These are phyloP conservation scores for Ibidorhyncha struthersii DNA, from an alignment of 2,113 vertebrate genomes.

Conservation along the genomic window DNA sequence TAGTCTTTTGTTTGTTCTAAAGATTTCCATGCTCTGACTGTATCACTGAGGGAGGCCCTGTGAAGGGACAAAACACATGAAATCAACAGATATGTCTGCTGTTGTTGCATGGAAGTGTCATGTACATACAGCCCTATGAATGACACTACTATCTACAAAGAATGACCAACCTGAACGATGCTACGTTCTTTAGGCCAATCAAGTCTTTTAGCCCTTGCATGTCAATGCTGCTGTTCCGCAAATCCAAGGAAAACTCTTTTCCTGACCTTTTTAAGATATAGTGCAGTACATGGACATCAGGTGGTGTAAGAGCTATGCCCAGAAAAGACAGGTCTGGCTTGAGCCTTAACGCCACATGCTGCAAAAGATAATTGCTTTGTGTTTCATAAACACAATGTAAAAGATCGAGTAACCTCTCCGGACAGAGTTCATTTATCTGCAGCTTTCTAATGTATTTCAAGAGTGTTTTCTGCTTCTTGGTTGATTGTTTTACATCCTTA, in stretches of 20 bases:
- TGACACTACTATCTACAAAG: not conserved
- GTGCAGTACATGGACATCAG: conserved; percentile 79
- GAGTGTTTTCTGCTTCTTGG: conserved; percentile 77
- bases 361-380: conserved; percentile 54
- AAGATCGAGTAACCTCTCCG: conserved; percentile 81
- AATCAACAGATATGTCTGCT: not conserved
- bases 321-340: conserved; percentile 79
- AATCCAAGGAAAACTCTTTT: conserved; percentile 80
- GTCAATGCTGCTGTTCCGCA: conserved; percentile 81
- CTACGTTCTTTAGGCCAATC: conserved; percentile 78
- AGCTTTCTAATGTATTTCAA: conserved; percentile 77
- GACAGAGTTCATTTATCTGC: conserved; percentile 62
- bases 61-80: not conserved
- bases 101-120: not conserved
- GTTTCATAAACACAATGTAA: conserved; percentile 86
- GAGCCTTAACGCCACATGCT: conserved; percentile 75
- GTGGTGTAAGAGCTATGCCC: conserved; percentile 76
- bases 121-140: not conserved
- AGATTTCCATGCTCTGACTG: conserved; percentile 84
- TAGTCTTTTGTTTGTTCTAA: conserved; percentile 73
- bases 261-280: conserved; percentile 72
- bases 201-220: conserved; percentile 80
- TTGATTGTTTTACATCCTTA: not conserved
- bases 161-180: conserved; percentile 82
- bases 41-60: conserved; percentile 86